Evolutionary conservation across 2,888 invertebrate species (phyloP).

Genomic region (Cheilosia impressa): DNA sequence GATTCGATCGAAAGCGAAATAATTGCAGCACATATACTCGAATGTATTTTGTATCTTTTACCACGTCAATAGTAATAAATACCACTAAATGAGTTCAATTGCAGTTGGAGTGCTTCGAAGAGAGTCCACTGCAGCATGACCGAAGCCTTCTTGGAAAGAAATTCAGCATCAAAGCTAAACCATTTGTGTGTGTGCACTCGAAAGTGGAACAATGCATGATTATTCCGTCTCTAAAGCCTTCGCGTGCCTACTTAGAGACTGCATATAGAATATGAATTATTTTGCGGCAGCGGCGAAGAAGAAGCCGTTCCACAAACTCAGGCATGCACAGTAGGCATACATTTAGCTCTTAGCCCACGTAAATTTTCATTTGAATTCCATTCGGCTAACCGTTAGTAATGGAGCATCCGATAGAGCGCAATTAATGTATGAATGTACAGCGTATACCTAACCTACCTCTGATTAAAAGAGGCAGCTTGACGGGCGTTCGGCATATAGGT

Average conservation of each 20-base stretch:
- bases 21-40: conserved; percentile 42
- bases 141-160: conserved; percentile 37
- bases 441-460: neutral
- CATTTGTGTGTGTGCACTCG: conserved; percentile 28
- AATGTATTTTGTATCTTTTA: conserved; percentile 41
- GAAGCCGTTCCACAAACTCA: conserved; percentile 25
- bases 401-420: conserved; percentile 37
- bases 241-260: conserved; percentile 21
- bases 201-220: conserved; percentile 66
- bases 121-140: conserved; percentile 55
- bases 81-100: conserved; percentile 41
- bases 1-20: conserved; percentile 58
- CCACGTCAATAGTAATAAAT: conserved; percentile 31
- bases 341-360: conserved; percentile 13
- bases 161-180: conserved; percentile 38
- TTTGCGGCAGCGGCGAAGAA: neutral
- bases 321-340: conserved; percentile 6
- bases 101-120: conserved; percentile 63
- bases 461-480: neutral
- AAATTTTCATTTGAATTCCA: conserved; percentile 14
- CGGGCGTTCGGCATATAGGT: neutral
- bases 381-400: conserved; percentile 30
- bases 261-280: conserved; percentile 36
- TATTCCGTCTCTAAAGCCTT: conserved; percentile 31
- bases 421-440: conserved; percentile 15